Evolutionary conservation across 1,140 invertebrate genomes (phyloP).

Genomic region (Papilio polyxenes): DNA sequence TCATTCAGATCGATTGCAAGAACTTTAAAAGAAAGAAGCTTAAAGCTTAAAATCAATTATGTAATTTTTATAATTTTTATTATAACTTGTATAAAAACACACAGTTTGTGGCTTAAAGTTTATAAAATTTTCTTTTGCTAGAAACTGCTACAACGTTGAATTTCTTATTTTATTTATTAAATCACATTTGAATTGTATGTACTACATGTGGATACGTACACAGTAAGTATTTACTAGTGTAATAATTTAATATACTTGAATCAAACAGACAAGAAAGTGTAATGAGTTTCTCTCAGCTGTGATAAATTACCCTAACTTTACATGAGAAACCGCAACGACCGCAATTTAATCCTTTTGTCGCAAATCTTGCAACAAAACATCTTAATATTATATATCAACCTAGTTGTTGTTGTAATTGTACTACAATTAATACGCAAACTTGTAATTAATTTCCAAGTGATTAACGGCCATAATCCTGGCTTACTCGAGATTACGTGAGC

Average conservation of each 20-base stretch:
- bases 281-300: background rate
- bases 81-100: no score
- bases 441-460: constrained; percentile 80
- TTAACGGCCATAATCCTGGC: constrained; percentile 78
- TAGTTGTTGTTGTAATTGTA: constrained; percentile 73
- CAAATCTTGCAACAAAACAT: constrained; percentile 36
- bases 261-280: background rate
- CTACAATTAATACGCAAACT: constrained; percentile 79
- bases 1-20: background rate
- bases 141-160: no score
- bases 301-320: background rate
- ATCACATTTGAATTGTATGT: no score
- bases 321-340: background rate
- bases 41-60: no score
- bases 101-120: no score
- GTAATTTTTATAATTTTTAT: no score
- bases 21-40: background rate
- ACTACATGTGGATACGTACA: background rate
- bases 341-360: constrained; percentile 31
- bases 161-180: background rate
- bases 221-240: background rate
- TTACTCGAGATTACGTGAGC: constrained; percentile 77
- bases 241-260: background rate
- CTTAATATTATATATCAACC: constrained; percentile 50
- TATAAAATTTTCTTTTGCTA: no score